A percentile compares a stretch with the other conserved stretches of the same genome.
phyloP scores from a whole-genome alignment of 2,888 invertebrate genomes.

The Amblyjoppa fuscipennis region DNA sequence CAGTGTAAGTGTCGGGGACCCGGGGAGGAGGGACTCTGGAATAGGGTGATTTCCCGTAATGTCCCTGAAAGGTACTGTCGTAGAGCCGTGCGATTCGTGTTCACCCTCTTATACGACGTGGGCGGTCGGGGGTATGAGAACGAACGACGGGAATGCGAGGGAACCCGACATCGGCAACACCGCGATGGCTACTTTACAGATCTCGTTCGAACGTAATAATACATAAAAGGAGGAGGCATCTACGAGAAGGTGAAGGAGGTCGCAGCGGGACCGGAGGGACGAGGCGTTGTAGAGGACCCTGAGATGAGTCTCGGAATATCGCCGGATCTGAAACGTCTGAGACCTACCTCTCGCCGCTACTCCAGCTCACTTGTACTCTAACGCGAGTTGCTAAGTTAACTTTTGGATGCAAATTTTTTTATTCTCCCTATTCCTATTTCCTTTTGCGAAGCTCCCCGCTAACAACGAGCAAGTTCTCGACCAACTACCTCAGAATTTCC shows the following conservation, averaged over 20 bases:
- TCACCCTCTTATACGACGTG: conserved; percentile 48
- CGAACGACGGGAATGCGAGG: conserved; percentile 35
- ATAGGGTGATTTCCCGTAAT: conserved; percentile 65
- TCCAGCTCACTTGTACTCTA: neutral
- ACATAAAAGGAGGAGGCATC: conserved; percentile 41
- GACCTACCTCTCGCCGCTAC: conserved; percentile 10
- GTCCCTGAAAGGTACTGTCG: conserved; percentile 24
- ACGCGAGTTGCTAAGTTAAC: neutral
- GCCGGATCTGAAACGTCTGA: conserved; percentile 16
- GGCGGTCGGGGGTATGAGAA: conserved; percentile 25
- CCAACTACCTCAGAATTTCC: neutral
- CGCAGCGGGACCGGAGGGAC: conserved; percentile 10
- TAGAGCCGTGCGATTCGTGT: conserved; percentile 37
- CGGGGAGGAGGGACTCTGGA: conserved; percentile 8
- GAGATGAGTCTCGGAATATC: conserved; percentile 40
- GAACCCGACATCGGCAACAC: conserved; percentile 28
- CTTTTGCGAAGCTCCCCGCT: neutral
- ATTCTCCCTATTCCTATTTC: neutral
- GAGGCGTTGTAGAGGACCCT: neutral
- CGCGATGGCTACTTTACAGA: conserved; percentile 45
- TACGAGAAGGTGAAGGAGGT: neutral
- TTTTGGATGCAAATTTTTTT: conserved; percentile 22
- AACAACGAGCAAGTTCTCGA: neutral
- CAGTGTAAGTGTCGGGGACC: conserved; percentile 3
- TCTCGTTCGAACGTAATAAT: conserved; percentile 53